Evolutionary conservation across 2,113 vertebrate genomes (phyloP).

Genomic region (Speoplatyrhinus poulsoni): DNA sequence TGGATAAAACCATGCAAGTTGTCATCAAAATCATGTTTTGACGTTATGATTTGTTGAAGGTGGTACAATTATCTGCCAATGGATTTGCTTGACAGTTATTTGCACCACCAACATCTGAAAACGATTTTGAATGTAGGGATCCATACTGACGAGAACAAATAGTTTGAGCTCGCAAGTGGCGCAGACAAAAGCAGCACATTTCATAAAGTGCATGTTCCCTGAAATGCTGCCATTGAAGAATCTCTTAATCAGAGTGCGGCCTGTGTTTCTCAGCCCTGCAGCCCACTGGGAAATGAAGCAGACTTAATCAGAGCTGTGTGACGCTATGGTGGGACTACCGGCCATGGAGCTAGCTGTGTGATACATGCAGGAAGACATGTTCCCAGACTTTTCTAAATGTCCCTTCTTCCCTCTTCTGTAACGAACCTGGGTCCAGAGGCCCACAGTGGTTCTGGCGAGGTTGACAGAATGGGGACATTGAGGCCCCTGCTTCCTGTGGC

Average conservation of each 20-base stretch:
- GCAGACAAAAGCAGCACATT: no score
- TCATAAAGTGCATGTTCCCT: neutral
- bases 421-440: neutral
- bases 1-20: no score
- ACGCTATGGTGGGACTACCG: neutral
- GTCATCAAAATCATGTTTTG: no score
- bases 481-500: neutral
- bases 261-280: slow-evolving; percentile 1
- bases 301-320: neutral
- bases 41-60: neutral
- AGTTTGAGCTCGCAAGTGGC: neutral
- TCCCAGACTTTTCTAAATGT: neutral
- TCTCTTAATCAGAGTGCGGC: no score
- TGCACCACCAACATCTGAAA: no score
- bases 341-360: neutral
- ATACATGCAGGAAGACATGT: neutral
- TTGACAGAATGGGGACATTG: slow-evolving; percentile 23
- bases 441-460: neutral
- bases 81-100: neutral
- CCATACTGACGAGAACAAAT: neutral
- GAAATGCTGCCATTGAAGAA: no score
- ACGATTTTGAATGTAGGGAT: no score
- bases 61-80: no score
- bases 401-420: neutral
- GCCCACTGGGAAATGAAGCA: neutral